phyloP scores from a whole-genome alignment of 1,140 invertebrate species.

The Melipona quadrifasciata region DNA sequence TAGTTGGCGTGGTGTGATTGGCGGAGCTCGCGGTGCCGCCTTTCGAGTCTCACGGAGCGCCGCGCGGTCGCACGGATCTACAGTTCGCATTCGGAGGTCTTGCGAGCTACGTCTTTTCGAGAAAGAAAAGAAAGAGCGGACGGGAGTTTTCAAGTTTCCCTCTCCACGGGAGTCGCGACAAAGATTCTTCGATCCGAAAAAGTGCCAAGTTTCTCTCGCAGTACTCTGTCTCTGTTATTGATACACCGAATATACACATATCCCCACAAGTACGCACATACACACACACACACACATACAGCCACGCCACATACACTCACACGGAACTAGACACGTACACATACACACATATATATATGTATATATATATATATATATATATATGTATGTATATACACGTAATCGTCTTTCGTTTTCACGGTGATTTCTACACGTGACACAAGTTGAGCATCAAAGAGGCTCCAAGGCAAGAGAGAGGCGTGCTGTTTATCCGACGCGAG shows the following conservation, averaged over 20 bases:
- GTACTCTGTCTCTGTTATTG: not conserved
- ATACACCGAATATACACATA: not conserved
- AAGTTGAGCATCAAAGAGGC: not conserved
- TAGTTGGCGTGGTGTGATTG: conserved; percentile 49
- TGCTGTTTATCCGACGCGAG: conserved; percentile 7
- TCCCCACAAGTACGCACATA: too few species aligned
- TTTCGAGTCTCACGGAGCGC: conserved; percentile 54
- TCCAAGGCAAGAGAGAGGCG: not conserved
- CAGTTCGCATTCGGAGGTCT: conserved; percentile 75
- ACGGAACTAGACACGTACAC: too few species aligned
- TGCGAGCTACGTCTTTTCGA: conserved; percentile 65
- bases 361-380: too few species aligned
- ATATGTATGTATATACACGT: not conserved
- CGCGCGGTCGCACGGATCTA: conserved; percentile 23
- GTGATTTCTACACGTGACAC: conserved; percentile 41
- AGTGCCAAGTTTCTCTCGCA: conserved; percentile 67
- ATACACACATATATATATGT: too few species aligned
- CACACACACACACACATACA: too few species aligned
- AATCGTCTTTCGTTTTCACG: conserved; percentile 33
- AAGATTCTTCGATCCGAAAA: conserved; percentile 46
- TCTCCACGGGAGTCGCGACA: conserved; percentile 40
- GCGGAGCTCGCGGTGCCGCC: conserved; percentile 56
- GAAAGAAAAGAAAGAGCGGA: conserved; percentile 48
- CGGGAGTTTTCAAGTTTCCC: conserved; percentile 43
- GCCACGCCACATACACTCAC: too few species aligned